A percentile compares a stretch with the other conserved stretches of the same genome.
Conservation (phyloP, 2,113 vertebrate genomes). For the Romanogobio albipinnatus region DNA sequence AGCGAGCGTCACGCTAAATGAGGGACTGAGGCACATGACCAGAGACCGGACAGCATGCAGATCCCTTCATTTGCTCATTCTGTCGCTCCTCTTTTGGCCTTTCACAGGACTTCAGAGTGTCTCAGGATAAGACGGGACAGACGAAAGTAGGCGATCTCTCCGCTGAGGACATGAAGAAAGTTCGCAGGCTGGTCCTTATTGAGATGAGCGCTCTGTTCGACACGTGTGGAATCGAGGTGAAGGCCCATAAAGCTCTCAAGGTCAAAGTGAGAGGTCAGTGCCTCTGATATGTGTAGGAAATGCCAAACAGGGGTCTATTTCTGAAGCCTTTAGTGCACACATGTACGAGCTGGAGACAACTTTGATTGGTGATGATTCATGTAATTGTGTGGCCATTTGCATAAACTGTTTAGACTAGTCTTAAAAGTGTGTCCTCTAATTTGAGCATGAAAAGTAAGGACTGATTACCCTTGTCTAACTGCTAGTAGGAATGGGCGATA, state of each 20-base stretch:
- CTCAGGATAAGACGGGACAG: slow-evolving; percentile 91
- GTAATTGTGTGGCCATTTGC: no score
- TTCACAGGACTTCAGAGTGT: slow-evolving; percentile 85
- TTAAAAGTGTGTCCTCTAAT: no score
- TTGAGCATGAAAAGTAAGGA: no score
- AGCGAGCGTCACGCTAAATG: not conserved
- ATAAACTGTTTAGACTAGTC: no score
- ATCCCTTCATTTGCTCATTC: no score
- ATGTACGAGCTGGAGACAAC: not conserved
- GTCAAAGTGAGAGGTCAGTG: slow-evolving; percentile 88
- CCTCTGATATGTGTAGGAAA: not conserved
- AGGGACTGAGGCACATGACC: not conserved
- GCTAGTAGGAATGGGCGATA: no score
- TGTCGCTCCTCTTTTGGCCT: not conserved
- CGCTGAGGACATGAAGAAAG: slow-evolving; percentile 93
- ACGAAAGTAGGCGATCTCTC: slow-evolving; percentile 92
- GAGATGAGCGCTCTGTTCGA: slow-evolving; percentile 94
- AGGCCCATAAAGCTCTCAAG: slow-evolving; percentile 89
- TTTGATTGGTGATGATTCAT: no score
- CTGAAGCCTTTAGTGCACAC: no score
- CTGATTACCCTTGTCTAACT: no score
- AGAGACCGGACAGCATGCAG: not conserved
- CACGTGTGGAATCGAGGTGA: slow-evolving; percentile 84
- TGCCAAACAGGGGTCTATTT: no score
- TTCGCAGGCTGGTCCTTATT: slow-evolving; percentile 85